phyloP scores from a whole-genome alignment of 2,888 invertebrate species.

The Nudaria mundana region DNA sequence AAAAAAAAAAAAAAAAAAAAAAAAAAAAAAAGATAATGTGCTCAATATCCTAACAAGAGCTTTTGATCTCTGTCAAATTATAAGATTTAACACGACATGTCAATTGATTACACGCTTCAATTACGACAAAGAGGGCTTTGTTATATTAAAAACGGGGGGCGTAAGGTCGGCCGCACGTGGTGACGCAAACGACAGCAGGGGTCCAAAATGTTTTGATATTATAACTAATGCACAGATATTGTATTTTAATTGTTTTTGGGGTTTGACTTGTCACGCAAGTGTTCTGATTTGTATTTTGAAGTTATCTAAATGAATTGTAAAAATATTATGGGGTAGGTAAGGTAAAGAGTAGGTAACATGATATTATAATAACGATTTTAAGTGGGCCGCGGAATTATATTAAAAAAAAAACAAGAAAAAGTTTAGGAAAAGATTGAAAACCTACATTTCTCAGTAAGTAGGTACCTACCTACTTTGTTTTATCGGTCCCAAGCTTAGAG shows the following conservation, averaged over 20 bases:
- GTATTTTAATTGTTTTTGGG: constrained; percentile 53
- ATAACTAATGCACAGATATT: constrained; percentile 56
- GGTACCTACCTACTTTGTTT: no score
- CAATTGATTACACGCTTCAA: constrained; percentile 75
- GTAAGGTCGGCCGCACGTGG: constrained; percentile 52
- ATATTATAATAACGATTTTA: no score
- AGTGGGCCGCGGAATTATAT: no score
- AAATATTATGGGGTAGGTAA: no score
- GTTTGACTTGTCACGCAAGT: constrained; percentile 30
- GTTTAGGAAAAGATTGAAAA: no score
- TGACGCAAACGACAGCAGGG: constrained; percentile 26
- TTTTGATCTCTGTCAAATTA: constrained; percentile 67
- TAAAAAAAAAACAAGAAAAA: no score
- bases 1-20: no score
- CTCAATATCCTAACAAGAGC: constrained; percentile 26
- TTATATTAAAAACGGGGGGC: constrained; percentile 47
- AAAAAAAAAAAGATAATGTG: no score
- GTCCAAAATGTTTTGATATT: constrained; percentile 69
- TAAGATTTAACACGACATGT: constrained; percentile 75
- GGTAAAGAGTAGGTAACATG: no score
- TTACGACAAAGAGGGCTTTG: constrained; percentile 48
- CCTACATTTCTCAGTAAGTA: no score
- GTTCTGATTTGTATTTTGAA: constrained; percentile 12
- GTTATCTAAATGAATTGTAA: no score
- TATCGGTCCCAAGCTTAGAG: no score